phyloP scores from a whole-genome alignment of 2,797 vertebrate species.

The Sandelia bainsii region DNA sequence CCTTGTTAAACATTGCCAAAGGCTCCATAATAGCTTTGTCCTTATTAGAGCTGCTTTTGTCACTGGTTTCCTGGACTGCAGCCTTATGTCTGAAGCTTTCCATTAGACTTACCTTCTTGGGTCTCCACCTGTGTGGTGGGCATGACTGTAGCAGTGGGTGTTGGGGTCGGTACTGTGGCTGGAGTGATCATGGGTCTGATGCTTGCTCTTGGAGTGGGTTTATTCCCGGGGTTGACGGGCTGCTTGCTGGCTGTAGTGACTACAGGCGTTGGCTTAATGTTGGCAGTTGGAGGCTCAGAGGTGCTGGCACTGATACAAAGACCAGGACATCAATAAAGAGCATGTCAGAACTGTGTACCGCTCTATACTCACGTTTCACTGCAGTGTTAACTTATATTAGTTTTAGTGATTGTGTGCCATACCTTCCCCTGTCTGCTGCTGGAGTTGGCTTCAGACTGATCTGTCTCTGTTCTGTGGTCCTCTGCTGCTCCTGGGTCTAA shows the following conservation, averaged over 20 bases:
- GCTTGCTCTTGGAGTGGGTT: conserved; percentile 96
- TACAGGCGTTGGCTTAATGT: conserved; percentile 98
- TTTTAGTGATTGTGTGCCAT: conserved; percentile 46
- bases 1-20: too few species aligned
- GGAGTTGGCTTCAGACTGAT: conserved; percentile 94
- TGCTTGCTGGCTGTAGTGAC: conserved; percentile 94
- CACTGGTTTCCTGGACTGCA: too few species aligned
- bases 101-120: conserved; percentile 88
- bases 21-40: background rate
- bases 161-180: conserved; percentile 93
- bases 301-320: conserved; percentile 87
- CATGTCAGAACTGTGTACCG: background rate
- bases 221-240: conserved; percentile 93
- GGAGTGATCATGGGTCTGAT: conserved; percentile 99
- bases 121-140: conserved; percentile 97
- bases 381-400: background rate
- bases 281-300: conserved; percentile 97
- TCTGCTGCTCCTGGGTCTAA: conserved; percentile 94
- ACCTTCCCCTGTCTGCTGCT: conserved; percentile 96
- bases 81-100: background rate
- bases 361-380: background rate
- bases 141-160: conserved; percentile 98
- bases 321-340: background rate
- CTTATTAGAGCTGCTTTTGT: too few species aligned
- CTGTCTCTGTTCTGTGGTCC: conserved; percentile 88